Percentiles rank a stretch among this genome's conserved stretches.
Conservation (phyloP, 2,888 invertebrate genomes). For the Ophion ventricosus region DNA sequence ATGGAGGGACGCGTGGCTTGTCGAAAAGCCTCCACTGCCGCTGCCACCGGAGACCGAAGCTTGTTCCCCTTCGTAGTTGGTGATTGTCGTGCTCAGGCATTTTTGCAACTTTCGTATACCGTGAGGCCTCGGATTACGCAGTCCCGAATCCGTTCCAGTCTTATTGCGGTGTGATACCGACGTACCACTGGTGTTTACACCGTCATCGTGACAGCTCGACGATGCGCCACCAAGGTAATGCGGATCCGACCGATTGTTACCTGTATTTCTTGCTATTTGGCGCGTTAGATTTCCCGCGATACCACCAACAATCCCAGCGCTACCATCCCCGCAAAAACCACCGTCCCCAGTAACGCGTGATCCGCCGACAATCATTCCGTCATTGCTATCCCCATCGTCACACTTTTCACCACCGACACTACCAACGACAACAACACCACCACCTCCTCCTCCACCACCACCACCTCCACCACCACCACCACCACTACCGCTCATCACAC, state of each 20-base stretch:
- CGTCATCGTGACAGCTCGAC: slow-evolving; percentile 61
- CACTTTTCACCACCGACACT: slow-evolving; percentile 71
- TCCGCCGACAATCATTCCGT: slow-evolving; percentile 67
- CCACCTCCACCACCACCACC: slow-evolving; percentile 65
- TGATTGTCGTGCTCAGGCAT: slow-evolving; percentile 93
- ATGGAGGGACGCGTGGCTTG: slow-evolving; percentile 74
- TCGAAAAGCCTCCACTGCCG: slow-evolving; percentile 75
- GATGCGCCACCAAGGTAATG: slow-evolving; percentile 58
- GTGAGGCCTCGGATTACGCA: slow-evolving; percentile 96
- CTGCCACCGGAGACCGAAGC: slow-evolving; percentile 82
- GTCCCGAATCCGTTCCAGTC: slow-evolving; percentile 71
- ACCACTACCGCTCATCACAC: slow-evolving; percentile 75
- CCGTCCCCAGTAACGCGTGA: slow-evolving; percentile 70
- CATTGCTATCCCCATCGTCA: slow-evolving; percentile 74
- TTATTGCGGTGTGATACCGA: slow-evolving; percentile 74
- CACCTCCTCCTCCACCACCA: slow-evolving; percentile 62
- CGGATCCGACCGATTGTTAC: slow-evolving; percentile 32
- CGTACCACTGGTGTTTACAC: slow-evolving; percentile 63
- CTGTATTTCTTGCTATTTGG: slow-evolving; percentile 33
- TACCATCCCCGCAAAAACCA: slow-evolving; percentile 73
- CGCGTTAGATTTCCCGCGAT: slow-evolving; percentile 62
- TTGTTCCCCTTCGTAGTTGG: slow-evolving; percentile 90
- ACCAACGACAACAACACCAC: slow-evolving; percentile 65
- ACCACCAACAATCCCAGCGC: slow-evolving; percentile 71
- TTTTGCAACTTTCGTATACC: slow-evolving; percentile 97